Percentiles rank a stretch among this genome's conserved stretches.
phyloP scores from a whole-genome alignment of 2,888 invertebrate genomes.

The Phyto melanocephala region DNA sequence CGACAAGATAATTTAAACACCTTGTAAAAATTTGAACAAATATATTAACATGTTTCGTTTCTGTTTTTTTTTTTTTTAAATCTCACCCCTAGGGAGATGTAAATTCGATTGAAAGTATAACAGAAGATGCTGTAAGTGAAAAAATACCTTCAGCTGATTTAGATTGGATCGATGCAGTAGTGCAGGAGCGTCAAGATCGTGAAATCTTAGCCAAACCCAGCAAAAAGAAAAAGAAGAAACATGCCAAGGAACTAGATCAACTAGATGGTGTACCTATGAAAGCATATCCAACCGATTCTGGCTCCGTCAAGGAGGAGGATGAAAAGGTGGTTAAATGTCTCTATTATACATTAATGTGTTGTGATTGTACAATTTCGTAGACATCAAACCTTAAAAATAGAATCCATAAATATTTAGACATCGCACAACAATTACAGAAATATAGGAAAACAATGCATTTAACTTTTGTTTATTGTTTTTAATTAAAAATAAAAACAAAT shows the following conservation, averaged over 20 bases:
- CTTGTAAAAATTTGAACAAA: conserved; percentile 1
- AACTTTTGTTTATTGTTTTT: conserved; percentile 2
- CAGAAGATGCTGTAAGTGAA: conserved; percentile 63
- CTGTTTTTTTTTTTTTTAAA: conserved; percentile 10
- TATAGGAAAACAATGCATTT: conserved; percentile 46
- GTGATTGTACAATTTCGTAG: conserved; percentile 78
- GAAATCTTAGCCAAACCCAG: conserved; percentile 69
- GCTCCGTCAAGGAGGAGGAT: conserved; percentile 69
- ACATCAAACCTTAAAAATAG: not conserved
- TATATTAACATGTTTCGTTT: not conserved
- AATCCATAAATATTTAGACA: too few species aligned
- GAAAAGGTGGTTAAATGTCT: conserved; percentile 78
- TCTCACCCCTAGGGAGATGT: conserved; percentile 73
- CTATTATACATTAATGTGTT: conserved; percentile 78
- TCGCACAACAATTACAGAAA: not conserved
- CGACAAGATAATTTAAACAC: too few species aligned
- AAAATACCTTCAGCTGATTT: conserved; percentile 68
- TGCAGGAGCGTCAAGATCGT: conserved; percentile 68
- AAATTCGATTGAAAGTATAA: conserved; percentile 76
- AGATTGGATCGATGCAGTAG: conserved; percentile 71
- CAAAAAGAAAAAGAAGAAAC: conserved; percentile 73
- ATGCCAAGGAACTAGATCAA: conserved; percentile 69
- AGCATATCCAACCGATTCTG: conserved; percentile 57
- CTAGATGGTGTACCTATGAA: conserved; percentile 70
- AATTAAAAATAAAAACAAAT: not conserved